Percentiles rank a stretch among this genome's conserved stretches.
These are phyloP conservation scores for Timema podura DNA, from an alignment of 2,888 invertebrate genomes.

Conservation along the genomic window DNA sequence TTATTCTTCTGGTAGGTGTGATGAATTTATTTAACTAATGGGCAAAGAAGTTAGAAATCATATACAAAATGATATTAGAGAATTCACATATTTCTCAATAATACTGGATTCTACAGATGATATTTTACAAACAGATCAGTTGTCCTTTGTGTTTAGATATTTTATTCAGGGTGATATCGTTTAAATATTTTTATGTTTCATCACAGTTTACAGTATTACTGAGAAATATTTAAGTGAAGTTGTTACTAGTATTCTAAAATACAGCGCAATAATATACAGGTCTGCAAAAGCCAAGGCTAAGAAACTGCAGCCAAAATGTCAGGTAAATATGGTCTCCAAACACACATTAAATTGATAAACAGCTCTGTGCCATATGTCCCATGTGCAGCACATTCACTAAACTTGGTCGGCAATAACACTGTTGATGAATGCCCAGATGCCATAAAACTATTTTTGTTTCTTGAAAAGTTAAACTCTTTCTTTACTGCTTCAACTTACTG, in stretches of 20 bases:
- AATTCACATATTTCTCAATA: not conserved
- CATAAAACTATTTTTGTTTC: not conserved
- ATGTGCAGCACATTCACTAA: constrained; percentile 2
- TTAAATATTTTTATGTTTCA: constrained; percentile 2
- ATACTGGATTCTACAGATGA: constrained; percentile 1
- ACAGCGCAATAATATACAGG: not conserved
- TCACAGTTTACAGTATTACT: not conserved
- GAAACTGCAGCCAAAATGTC: constrained; percentile 10
- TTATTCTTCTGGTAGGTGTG: constrained; percentile 2
- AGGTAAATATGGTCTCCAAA: constrained; percentile 3
- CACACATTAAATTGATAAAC: not conserved
- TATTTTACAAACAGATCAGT: constrained; percentile 10
- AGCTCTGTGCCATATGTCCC: not conserved
- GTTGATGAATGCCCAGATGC: not conserved
- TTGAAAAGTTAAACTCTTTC: not conserved
- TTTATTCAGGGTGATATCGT: not conserved
- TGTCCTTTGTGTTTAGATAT: not conserved
- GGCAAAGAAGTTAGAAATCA: not conserved
- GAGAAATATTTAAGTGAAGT: constrained; percentile 14
- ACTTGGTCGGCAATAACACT: not conserved
- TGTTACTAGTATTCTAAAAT: constrained; percentile 6
- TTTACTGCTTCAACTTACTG: not conserved
- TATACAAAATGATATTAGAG: not conserved
- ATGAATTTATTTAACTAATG: constrained; percentile 12
- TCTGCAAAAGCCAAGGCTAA: not conserved